These are phyloP conservation scores for Sebastes fasciatus DNA, from an alignment of 2,113 vertebrate species.

Conservation along the genomic window DNA sequence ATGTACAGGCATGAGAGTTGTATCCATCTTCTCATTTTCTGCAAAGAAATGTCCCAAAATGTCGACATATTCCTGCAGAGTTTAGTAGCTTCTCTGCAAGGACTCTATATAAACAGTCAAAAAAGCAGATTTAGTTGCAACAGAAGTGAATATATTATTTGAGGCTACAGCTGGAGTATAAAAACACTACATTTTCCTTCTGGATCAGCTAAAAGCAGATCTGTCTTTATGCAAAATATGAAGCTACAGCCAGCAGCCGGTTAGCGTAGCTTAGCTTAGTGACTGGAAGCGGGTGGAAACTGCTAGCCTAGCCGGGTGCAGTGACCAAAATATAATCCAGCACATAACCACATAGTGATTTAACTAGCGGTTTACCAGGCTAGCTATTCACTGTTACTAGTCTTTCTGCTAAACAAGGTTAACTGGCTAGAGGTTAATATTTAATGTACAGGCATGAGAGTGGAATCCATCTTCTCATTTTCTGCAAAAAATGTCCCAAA, in stretches of 20 bases:
- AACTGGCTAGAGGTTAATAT: background rate
- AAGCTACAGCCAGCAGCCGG: background rate
- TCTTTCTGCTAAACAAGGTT: background rate
- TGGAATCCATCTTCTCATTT: background rate
- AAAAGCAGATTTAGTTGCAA: no score
- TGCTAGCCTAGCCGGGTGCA: background rate
- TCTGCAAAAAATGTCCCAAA: background rate
- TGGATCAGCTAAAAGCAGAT: conserved; percentile 62
- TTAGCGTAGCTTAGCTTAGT: background rate
- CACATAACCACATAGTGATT: no score
- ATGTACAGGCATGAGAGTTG: background rate
- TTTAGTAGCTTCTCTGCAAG: no score
- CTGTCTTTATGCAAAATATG: background rate
- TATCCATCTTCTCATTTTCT: no score
- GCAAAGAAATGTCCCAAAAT: no score
- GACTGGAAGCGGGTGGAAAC: background rate
- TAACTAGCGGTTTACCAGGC: background rate
- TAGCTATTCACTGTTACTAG: background rate
- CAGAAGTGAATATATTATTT: conserved; percentile 1
- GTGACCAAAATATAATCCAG: background rate
- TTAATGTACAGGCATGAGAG: background rate
- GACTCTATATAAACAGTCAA: no score
- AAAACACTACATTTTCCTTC: conserved; percentile 55
- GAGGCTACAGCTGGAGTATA: conserved; percentile 24
- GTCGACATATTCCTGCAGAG: no score